Evolutionary conservation across 1,140 invertebrate genomes (phyloP), one percentile per base, ranked within the genome.

Genomic region (Drosophila sproati): DNA sequence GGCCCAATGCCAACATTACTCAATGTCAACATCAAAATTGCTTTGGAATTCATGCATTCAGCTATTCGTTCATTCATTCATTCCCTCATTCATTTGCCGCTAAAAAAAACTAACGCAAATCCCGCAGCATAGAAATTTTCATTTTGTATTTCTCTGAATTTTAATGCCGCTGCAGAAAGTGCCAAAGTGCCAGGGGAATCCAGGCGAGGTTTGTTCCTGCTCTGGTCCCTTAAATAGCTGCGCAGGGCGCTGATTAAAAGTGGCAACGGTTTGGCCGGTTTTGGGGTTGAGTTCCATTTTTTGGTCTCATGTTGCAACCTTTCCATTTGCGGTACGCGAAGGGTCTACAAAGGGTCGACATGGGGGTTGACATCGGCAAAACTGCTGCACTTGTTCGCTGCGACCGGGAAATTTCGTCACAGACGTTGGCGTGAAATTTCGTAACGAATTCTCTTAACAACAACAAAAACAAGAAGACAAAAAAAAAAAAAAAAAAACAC

Each of bases 401-500:
- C 41, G 35, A n/a, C 39, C 20, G 28, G 50, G 63, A 89, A 89
- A 88, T 91, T 91, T 91, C 81, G 83, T 91, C 82, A 90, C 91
- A 92, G 91, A 92, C 85, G 82, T 86, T 91, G 80, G 83, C 91
- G 83, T 92, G 91, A 92, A 92, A 92, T 92, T 92, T 92, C 90
- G 91, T 71, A 92, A 92, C 91, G 91, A 92, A 92, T 91, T 88
- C 71, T 87, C 75, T 77, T 75, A 89, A 89, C 75, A 69, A 66
- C 52, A 71, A 57, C 48, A 70, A 37, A 31, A 61, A 43, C 39
- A 43, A 56, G 6, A 41, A 28, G 10, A 34, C 45, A 52, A 57
- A 5, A 50, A 39, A 31, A 31, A n/a, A n/a, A n/a, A n/a, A n/a
- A n/a, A 31, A 50, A n/a, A 59, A 29, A 32, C 43, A 47, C 57